Conservation (phyloP, 1,140 invertebrate genomes). For the Uloborus diversus region DNA sequence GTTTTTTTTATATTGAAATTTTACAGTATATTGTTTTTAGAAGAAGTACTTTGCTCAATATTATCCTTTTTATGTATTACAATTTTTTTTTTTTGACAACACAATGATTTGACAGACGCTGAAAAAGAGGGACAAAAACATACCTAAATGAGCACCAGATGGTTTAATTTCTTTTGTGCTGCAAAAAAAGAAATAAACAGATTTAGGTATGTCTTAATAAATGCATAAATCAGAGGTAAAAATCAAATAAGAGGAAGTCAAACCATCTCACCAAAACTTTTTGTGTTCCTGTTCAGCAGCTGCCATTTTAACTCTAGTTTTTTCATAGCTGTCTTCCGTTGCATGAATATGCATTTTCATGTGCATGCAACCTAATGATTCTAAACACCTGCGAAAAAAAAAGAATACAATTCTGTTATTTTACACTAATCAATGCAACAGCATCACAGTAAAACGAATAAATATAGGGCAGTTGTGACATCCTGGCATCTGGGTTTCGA, state of each 20-base stretch:
- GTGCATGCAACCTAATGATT: slow-evolving; percentile 82
- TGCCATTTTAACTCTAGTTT: slow-evolving; percentile 87
- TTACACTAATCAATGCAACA: too few species aligned
- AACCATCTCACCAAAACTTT: slow-evolving; percentile 80
- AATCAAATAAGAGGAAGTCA: slow-evolving; percentile 13
- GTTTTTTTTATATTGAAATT: too few species aligned
- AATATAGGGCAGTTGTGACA: too few species aligned
- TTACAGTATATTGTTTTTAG: too few species aligned
- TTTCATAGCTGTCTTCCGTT: slow-evolving; percentile 93
- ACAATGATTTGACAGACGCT: too few species aligned
- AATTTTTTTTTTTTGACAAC: too few species aligned
- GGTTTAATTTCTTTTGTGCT: slow-evolving; percentile 91
- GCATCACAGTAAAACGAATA: too few species aligned
- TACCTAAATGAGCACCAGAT: slow-evolving; percentile 81
- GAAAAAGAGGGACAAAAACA: too few species aligned
- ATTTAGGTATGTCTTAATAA: not conserved
- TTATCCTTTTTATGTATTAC: too few species aligned
- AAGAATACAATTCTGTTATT: not conserved
- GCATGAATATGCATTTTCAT: slow-evolving; percentile 88
- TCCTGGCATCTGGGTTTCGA: too few species aligned
- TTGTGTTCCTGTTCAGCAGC: slow-evolving; percentile 85
- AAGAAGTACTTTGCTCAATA: too few species aligned
- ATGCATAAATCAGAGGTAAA: not conserved
- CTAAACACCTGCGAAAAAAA: slow-evolving; percentile 62
- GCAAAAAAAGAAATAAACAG: slow-evolving; percentile 62